Percentiles rank a stretch among this genome's conserved stretches.
phyloP scores from a whole-genome alignment of 2,113 vertebrate species.

The Coreoperca whiteheadi region DNA sequence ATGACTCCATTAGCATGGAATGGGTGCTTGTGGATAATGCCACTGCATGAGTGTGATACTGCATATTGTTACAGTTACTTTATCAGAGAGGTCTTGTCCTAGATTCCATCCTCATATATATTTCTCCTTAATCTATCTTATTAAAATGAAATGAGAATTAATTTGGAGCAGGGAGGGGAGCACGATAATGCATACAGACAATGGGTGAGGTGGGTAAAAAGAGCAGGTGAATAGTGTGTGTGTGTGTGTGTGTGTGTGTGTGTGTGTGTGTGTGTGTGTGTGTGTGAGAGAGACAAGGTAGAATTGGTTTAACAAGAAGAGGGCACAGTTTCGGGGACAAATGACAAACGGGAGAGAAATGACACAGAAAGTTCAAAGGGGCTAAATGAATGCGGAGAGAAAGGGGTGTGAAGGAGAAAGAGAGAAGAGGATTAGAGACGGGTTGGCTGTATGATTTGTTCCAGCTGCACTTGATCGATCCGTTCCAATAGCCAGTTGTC shows the following conservation, averaged over 20 bases:
- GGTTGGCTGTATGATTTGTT: constrained; percentile 51
- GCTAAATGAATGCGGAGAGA: constrained; percentile 4
- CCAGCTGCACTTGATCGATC: constrained; percentile 64
- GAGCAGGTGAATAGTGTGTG: constrained; percentile 6
- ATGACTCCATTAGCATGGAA: constrained; percentile 53
- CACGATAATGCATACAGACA: neutral
- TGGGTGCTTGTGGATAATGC: constrained; percentile 29
- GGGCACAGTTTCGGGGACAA: neutral
- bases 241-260: no score
- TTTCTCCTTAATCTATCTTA: constrained; percentile 52
- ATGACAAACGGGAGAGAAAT: constrained; percentile 3
- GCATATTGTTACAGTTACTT: constrained; percentile 50
- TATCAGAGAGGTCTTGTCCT: constrained; percentile 30
- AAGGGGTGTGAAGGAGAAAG: constrained; percentile 33
- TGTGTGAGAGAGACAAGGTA: constrained; percentile 2
- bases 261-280: no score
- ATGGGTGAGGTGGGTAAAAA: neutral
- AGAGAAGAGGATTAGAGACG: constrained; percentile 12
- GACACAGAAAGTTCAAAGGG: neutral
- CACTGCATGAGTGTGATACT: constrained; percentile 36
- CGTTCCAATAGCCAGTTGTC: constrained; percentile 48
- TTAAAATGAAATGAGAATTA: constrained; percentile 47
- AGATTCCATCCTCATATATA: constrained; percentile 46
- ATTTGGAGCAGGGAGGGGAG: neutral
- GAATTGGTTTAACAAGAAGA: constrained; percentile 27